phyloP scores from a whole-genome alignment of 2,113 vertebrate genomes.

The Chauna torquata region DNA sequence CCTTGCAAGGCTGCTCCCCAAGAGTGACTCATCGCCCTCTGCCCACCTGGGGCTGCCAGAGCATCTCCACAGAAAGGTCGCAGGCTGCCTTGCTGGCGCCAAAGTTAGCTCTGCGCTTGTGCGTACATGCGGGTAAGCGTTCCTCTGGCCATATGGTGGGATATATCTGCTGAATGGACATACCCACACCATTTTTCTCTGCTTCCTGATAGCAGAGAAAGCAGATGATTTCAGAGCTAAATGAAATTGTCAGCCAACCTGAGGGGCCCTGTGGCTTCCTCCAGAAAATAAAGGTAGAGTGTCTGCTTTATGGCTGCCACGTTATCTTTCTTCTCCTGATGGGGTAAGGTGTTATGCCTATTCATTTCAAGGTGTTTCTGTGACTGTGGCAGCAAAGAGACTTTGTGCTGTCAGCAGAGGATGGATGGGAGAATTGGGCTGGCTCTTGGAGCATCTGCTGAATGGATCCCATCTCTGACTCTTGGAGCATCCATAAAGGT shows the following conservation, averaged over 20 bases:
- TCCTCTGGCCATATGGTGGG: slow-evolving; percentile 25
- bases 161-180: slow-evolving; percentile 6
- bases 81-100: background rate
- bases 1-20: background rate
- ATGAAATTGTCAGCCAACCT: background rate
- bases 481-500: background rate
- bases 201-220: background rate
- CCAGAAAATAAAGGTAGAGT: background rate
- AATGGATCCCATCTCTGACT: background rate
- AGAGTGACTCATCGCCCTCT: slow-evolving; percentile 7
- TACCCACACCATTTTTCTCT: background rate
- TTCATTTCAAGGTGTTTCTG: background rate
- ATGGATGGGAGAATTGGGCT: background rate
- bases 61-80: background rate
- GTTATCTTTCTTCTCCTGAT: background rate
- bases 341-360: background rate
- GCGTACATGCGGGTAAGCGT: background rate
- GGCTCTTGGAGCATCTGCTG: background rate
- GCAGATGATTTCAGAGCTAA: background rate
- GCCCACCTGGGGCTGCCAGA: slow-evolving; percentile 49
- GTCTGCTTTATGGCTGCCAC: background rate
- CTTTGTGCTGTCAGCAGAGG: background rate
- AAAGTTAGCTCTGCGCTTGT: background rate
- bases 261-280: background rate
- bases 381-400: background rate